Evolutionary conservation across 1,140 invertebrate species (phyloP).

Genomic region (Trissolcus basalis): DNA sequence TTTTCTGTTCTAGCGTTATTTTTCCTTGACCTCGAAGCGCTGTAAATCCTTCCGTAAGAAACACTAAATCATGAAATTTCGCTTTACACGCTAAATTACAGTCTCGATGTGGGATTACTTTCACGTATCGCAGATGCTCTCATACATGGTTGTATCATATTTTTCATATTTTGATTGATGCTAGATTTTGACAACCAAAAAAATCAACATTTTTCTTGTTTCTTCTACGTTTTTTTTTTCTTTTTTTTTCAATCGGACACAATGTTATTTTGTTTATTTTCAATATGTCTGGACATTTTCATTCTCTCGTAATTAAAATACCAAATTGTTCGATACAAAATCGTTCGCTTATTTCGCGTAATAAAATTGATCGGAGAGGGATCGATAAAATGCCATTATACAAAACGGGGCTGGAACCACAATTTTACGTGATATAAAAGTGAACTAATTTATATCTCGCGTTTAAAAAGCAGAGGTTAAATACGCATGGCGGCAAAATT

Average conservation of each 20-base stretch:
- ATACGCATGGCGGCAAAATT: constrained; percentile 17
- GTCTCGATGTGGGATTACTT: constrained; percentile 21
- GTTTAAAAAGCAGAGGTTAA: constrained; percentile 15
- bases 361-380: constrained; percentile 8
- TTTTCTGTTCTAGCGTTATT: constrained; percentile 30
- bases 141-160: too few species aligned
- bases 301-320: too few species aligned
- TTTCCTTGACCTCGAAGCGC: constrained; percentile 34
- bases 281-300: too few species aligned
- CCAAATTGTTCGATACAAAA: too few species aligned
- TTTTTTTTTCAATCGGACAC: too few species aligned
- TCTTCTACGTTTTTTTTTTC: too few species aligned
- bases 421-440: constrained; percentile 13
- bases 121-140: constrained; percentile 15
- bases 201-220: too few species aligned
- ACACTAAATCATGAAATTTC: constrained; percentile 50
- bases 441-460: constrained; percentile 30
- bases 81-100: constrained; percentile 45
- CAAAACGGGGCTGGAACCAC: too few species aligned
- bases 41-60: constrained; percentile 48
- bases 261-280: too few species aligned
- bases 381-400: not conserved
- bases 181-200: too few species aligned
- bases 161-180: too few species aligned
- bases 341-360: too few species aligned